Evolutionary conservation across 2,888 invertebrate species (phyloP).

Genomic region (Trachelus tabidus): DNA sequence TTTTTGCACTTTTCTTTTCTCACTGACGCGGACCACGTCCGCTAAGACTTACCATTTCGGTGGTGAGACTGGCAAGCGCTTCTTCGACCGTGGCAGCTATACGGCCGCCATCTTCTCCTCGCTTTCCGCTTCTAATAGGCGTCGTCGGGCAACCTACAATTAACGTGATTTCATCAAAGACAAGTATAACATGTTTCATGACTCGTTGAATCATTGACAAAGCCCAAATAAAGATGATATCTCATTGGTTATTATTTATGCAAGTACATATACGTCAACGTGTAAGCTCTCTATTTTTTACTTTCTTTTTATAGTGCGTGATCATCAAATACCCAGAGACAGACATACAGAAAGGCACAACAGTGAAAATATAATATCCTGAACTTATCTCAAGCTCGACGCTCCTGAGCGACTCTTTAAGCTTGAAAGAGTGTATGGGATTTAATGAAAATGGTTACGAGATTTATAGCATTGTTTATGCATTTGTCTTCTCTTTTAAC

Average conservation of each 20-base stretch:
- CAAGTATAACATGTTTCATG: background rate
- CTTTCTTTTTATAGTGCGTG: background rate
- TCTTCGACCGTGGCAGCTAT: constrained; percentile 73
- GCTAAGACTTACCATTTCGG: constrained; percentile 81
- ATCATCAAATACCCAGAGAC: constrained; percentile 9
- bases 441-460: background rate
- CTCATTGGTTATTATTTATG: background rate
- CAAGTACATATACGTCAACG: background rate
- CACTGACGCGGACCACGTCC: background rate
- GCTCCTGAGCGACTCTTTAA: constrained; percentile 45
- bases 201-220: background rate
- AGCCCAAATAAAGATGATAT: background rate
- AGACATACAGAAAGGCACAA: constrained; percentile 21
- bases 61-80: constrained; percentile 83
- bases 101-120: constrained; percentile 52
- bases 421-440: constrained; percentile 20
- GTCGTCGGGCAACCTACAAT: constrained; percentile 74
- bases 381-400: constrained; percentile 55
- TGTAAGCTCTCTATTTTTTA: background rate
- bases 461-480: constrained; percentile 14
- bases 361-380: constrained; percentile 28
- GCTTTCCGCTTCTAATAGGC: constrained; percentile 64
- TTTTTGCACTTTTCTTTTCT: background rate
- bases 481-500: constrained; percentile 25
- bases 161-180: constrained; percentile 37